Evolutionary conservation across 2,888 invertebrate genomes (phyloP).

Genomic region (Netelia fuscicornis): DNA sequence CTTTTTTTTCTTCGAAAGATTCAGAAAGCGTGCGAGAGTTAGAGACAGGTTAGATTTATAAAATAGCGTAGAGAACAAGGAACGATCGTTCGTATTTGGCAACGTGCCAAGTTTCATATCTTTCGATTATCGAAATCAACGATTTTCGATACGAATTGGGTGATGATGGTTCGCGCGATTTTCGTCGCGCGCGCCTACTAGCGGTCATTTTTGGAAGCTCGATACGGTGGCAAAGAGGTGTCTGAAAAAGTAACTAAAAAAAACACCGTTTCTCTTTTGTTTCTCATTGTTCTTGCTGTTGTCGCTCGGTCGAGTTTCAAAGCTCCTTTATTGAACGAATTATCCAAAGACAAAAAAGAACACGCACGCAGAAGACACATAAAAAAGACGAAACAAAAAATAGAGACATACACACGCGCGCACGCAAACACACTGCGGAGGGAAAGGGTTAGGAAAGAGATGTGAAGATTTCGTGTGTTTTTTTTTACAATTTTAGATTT

Average conservation of each 20-base stretch:
- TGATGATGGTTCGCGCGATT: conserved; percentile 41
- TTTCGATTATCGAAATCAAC: not conserved
- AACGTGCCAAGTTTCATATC: not conserved
- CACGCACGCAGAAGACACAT: conserved; percentile 45
- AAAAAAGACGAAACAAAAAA: conserved; percentile 6
- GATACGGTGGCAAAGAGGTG: conserved; percentile 56
- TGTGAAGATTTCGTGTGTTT: not conserved
- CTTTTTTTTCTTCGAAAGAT: conserved; percentile 7
- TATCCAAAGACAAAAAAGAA: conserved; percentile 64
- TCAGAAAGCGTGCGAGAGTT: not conserved
- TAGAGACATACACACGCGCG: conserved; percentile 13
- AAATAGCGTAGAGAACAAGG: conserved; percentile 1
- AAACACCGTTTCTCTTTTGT: conserved; percentile 14
- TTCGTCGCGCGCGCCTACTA: conserved; percentile 1
- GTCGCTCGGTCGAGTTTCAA: conserved; percentile 59
- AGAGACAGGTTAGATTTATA: conserved; percentile 1
- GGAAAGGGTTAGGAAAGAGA: not conserved
- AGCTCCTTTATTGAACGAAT: conserved; percentile 72
- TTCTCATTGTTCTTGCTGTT: conserved; percentile 17
- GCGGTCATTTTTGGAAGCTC: conserved; percentile 1
- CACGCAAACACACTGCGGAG: conserved; percentile 33
- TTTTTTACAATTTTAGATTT: not conserved
- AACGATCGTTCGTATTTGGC: not conserved
- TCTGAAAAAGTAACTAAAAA: conserved; percentile 67
- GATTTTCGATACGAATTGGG: conserved; percentile 53